Conservation (phyloP, 2,113 vertebrate genomes). For the Lepidothrix coronata region DNA sequence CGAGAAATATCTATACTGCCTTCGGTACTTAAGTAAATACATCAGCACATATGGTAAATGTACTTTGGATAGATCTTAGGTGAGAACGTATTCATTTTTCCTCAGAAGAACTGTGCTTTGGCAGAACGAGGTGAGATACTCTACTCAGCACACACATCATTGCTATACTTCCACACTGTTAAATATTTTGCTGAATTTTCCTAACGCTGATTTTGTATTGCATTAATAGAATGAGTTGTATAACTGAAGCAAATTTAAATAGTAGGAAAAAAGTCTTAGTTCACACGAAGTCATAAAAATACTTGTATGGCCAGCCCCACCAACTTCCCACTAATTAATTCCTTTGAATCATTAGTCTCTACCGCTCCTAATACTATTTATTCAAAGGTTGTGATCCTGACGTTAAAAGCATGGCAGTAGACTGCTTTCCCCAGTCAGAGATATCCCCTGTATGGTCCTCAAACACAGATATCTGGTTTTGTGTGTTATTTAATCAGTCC, state of each 20-base stretch:
- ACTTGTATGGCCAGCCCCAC: not conserved
- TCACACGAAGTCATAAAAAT: not conserved
- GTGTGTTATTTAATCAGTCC: not conserved
- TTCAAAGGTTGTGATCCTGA: not conserved
- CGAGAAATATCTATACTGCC: not conserved
- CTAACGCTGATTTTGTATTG: not conserved
- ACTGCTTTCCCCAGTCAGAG: not conserved
- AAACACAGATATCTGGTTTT: not conserved
- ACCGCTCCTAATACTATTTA: not conserved
- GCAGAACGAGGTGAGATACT: not conserved
- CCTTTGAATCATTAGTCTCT: not conserved
- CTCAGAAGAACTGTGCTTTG: not conserved
- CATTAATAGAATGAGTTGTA: not conserved
- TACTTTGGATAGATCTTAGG: not conserved
- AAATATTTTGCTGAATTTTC: not conserved
- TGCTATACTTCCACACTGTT: not conserved
- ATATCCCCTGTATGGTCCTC: not conserved
- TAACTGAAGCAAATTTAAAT: not conserved
- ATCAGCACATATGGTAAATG: not conserved
- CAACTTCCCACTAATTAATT: not conserved
- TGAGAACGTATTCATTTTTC: not conserved
- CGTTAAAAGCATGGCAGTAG: not conserved
- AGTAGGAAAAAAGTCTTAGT: not conserved
- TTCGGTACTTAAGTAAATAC: not conserved
- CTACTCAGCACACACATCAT: not conserved